These are phyloP conservation scores for Balanococcus diminutus DNA, from an alignment of 2,888 invertebrate genomes.

Conservation along the genomic window DNA sequence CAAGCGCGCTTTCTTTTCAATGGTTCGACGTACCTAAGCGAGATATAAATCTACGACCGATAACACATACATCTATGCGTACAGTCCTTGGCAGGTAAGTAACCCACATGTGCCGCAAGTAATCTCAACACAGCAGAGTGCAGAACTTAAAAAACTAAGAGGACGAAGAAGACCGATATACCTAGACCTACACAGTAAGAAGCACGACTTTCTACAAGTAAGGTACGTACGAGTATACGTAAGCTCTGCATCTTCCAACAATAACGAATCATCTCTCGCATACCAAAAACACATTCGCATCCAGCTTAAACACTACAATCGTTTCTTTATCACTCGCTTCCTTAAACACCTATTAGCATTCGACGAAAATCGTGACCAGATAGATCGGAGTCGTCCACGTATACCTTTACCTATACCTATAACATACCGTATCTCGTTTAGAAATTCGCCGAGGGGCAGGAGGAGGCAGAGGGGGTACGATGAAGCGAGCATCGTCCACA, in stretches of 20 bases:
- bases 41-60: neutral
- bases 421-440: neutral
- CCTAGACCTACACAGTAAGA: neutral
- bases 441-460: neutral
- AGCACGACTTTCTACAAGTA: neutral
- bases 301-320: neutral
- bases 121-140: neutral
- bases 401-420: too few relatives aligned
- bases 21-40: neutral
- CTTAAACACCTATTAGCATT: conserved; percentile 8
- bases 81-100: neutral
- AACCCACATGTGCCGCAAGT: neutral
- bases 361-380: neutral
- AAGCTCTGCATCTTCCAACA: neutral
- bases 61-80: neutral
- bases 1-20: neutral
- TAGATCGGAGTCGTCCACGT: neutral
- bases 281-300: neutral
- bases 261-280: conserved; percentile 4
- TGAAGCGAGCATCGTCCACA: neutral
- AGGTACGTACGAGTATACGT: neutral
- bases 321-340: neutral
- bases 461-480: neutral
- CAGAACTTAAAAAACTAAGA: too few relatives aligned
- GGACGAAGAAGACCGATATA: neutral